These are phyloP conservation scores for Turritopsis dohrnii DNA, from an alignment of 30 jellyfish, hydroid and myxozoan species.

Conservation along the genomic window DNA sequence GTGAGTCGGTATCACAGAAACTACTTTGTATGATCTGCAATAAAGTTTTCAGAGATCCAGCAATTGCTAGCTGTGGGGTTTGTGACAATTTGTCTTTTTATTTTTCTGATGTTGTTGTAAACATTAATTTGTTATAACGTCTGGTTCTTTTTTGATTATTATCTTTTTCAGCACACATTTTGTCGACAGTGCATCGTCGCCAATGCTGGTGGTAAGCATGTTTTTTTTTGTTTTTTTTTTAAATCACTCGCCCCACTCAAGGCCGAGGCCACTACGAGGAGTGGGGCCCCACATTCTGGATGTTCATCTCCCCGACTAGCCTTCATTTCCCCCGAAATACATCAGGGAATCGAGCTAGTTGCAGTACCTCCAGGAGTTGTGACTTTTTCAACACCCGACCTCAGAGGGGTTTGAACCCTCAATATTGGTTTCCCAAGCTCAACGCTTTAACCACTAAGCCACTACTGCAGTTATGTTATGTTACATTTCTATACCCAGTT, in stretches of 20 bases:
- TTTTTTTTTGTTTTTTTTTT: neutral
- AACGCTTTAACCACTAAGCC: too few relatives aligned
- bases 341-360: too few relatives aligned
- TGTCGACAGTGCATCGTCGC: constrained; percentile 68
- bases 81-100: neutral
- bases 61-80: constrained; percentile 90
- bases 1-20: constrained; percentile 71
- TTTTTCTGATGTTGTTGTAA: neutral
- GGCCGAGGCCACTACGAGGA: too few relatives aligned
- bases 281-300: too few relatives aligned
- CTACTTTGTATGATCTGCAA: constrained; percentile 72
- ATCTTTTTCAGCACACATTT: constrained; percentile 69
- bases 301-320: too few relatives aligned
- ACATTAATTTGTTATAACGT: neutral
- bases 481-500: neutral
- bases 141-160: neutral
- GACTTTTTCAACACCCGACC: too few relatives aligned
- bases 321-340: too few relatives aligned
- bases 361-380: too few relatives aligned
- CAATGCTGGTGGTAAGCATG: constrained; percentile 46
- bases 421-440: too few relatives aligned
- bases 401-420: too few relatives aligned
- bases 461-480: neutral
- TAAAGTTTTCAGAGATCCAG: constrained; percentile 80
- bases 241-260: too few relatives aligned